Conservation (phyloP, 2,888 invertebrate species). For the Beris chalybata region DNA sequence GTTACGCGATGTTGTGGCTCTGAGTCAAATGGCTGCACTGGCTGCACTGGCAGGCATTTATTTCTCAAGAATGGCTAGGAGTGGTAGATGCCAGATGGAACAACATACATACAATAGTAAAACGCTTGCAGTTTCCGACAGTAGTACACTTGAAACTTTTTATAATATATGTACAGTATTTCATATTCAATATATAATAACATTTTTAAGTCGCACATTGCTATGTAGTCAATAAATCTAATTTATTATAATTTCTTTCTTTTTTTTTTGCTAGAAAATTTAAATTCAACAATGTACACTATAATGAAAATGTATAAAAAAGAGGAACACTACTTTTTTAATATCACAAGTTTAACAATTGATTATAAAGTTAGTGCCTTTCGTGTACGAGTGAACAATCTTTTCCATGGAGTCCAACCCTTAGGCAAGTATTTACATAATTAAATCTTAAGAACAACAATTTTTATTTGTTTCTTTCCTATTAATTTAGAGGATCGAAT, state of each 20-base stretch:
- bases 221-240: background rate
- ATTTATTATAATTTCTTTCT: background rate
- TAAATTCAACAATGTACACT: constrained; percentile 65
- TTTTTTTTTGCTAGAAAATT: constrained; percentile 60
- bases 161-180: too few species aligned
- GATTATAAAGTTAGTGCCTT: constrained; percentile 61
- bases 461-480: constrained; percentile 11
- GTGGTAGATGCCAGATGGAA: too few species aligned
- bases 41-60: too few species aligned
- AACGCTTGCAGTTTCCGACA: too few species aligned
- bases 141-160: too few species aligned
- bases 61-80: too few species aligned
- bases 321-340: constrained; percentile 66
- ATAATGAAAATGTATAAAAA: constrained; percentile 64
- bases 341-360: constrained; percentile 65
- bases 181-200: too few species aligned
- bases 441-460: too few species aligned
- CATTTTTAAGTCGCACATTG: background rate
- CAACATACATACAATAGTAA: too few species aligned
- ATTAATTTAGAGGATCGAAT: constrained; percentile 65
- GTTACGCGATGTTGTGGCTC: too few species aligned
- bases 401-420: background rate
- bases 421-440: too few species aligned
- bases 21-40: too few species aligned
- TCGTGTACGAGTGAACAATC: background rate